Evolutionary conservation across 1,140 invertebrate genomes (phyloP).

Genomic region (Papilio polytes): DNA sequence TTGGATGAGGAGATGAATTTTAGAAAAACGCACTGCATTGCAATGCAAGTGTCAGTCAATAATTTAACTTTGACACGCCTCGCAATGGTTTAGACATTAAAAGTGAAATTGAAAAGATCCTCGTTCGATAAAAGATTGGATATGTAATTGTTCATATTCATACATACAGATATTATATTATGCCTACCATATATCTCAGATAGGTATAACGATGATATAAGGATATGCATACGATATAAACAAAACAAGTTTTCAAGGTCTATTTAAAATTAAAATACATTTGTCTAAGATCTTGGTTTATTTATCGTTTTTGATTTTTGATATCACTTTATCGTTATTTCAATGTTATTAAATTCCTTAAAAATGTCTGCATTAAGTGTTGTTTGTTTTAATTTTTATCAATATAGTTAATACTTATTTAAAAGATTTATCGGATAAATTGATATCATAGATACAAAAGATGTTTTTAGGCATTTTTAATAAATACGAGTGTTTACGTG

Average conservation of each 20-base stretch:
- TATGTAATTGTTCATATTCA: background rate
- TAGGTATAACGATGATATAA: background rate
- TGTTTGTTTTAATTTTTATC: background rate
- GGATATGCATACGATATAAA: background rate
- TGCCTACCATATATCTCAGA: background rate
- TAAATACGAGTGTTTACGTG: background rate
- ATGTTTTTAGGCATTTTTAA: background rate
- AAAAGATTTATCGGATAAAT: background rate
- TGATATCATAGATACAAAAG: background rate
- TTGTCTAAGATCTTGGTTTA: background rate
- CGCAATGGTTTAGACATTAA: no score
- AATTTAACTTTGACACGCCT: background rate
- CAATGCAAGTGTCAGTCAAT: background rate
- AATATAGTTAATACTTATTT: background rate
- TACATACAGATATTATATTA: background rate
- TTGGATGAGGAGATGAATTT: no score
- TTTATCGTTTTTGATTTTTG: background rate
- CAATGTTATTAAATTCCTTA: background rate
- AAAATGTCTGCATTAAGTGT: background rate
- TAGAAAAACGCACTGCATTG: no score
- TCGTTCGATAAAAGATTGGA: background rate
- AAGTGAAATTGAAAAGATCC: no score
- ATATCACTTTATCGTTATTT: background rate
- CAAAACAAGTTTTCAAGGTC: background rate
- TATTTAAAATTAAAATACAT: background rate